Percentiles rank a stretch among this genome's conserved stretches.
These are phyloP conservation scores for Gorilla gorilla DNA, from an alignment of 2,113 vertebrate species.

Conservation along the genomic window DNA sequence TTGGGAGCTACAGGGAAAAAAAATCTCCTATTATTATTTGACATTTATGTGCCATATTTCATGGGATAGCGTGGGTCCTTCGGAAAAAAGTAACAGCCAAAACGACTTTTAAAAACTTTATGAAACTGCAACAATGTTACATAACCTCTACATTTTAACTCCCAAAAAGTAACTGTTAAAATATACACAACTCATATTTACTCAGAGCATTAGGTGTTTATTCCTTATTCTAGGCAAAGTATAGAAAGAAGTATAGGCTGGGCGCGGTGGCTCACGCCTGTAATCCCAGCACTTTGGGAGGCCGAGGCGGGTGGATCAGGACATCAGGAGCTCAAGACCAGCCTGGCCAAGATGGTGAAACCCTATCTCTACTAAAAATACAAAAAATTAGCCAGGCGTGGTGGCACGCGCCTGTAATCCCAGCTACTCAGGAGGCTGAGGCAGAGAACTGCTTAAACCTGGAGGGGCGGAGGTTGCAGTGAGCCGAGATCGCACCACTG, in stretches of 20 bases:
- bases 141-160: background rate
- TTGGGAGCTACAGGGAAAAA: background rate
- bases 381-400: too few species aligned
- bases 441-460: too few species aligned
- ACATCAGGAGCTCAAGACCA: too few species aligned
- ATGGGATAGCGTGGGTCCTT: background rate
- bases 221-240: background rate
- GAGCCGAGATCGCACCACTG: too few species aligned
- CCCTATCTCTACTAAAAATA: too few species aligned
- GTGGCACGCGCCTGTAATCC: too few species aligned
- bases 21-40: background rate
- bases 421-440: too few species aligned
- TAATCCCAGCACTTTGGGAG: too few species aligned
- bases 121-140: background rate
- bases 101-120: constrained; percentile 42
- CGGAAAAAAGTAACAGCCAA: background rate
- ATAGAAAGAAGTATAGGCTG: background rate
- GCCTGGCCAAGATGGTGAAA: too few species aligned
- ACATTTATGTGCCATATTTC: background rate
- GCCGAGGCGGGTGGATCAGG: too few species aligned
- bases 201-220: background rate
- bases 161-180: constrained; percentile 26
- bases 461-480: too few species aligned
- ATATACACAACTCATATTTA: constrained; percentile 36
- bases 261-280: too few species aligned